Evolutionary conservation across 2,888 invertebrate species (phyloP).

Genomic region (Crocallis elinguaria): DNA sequence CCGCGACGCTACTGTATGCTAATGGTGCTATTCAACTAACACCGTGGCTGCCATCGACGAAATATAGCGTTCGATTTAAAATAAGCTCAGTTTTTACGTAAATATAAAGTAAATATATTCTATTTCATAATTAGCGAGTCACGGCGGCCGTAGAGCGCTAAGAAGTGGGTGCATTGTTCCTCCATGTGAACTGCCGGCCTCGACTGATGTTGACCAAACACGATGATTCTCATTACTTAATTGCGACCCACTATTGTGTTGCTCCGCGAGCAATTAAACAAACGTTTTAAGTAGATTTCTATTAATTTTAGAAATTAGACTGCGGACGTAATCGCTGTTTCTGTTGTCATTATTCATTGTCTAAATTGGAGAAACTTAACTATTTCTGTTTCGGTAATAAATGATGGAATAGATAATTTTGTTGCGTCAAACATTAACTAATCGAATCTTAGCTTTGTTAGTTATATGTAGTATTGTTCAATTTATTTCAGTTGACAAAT

Average conservation of each 20-base stretch:
- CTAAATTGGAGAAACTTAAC: conserved; percentile 29
- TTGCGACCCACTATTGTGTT: conserved; percentile 76
- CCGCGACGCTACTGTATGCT: conserved; percentile 17
- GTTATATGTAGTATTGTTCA: neutral
- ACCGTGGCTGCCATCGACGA: conserved; percentile 33
- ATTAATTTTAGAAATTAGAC: conserved; percentile 67
- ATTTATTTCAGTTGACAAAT: conserved; percentile 18
- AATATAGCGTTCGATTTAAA: conserved; percentile 23
- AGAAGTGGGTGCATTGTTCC: conserved; percentile 52
- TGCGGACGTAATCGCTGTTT: conserved; percentile 39
- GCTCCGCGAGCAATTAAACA: conserved; percentile 68
- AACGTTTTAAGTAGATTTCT: conserved; percentile 73
- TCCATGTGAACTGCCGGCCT: conserved; percentile 67
- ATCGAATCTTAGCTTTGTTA: neutral
- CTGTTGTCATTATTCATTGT: conserved; percentile 34
- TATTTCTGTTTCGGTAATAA: neutral
- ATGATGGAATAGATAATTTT: neutral
- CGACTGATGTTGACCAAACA: conserved; percentile 69
- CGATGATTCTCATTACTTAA: conserved; percentile 79
- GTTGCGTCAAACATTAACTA: neutral
- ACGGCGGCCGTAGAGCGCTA: conserved; percentile 39
- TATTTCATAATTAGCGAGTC: conserved; percentile 43
- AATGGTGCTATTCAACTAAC: conserved; percentile 1
- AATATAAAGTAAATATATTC: conserved; percentile 24
- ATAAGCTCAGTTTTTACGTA: neutral